Base-by-base conservation (phyloP, 2,797 vertebrate species). In the Hoplostethus atlanticus region DNA sequence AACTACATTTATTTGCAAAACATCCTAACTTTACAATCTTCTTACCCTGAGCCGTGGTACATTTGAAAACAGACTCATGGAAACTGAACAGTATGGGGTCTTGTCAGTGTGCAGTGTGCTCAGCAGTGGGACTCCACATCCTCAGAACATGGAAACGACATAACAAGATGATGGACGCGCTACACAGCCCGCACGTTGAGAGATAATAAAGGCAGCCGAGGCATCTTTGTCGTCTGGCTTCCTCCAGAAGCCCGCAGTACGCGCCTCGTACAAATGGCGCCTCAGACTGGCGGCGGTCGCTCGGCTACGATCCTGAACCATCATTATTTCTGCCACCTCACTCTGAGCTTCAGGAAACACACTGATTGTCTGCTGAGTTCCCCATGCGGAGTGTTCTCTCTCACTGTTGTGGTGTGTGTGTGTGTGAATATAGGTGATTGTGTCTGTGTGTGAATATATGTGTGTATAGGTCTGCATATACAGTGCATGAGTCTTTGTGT, bases 151-250 rank as follows among this genome's bases (percentile, higher is more conserved):
- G 78, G 80, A 76, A 76, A 68, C 64, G 31, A 75, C 77, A 69
- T 80, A 86, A 80, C 84, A 67, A 82, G 81, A 83, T 86, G 86
- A 92, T 80, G 85, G 86, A 86, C 84, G 80, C 50, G 48, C 77
- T 83, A 81, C 83, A 81, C 80, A 13, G 81, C 17, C 72, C 70
- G 84, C 84, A 83, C 77, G 83, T 65, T 84, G 84, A 87, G 79
- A 84, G 83, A 83, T 87, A 80, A 91, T 83, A 83, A 87, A 84
- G 62, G 76, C 76, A 28, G 79, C 77, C n/a, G 77, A 61, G 54
- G 75, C 87, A 86, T 87, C 88, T 84, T 70, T 81, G 85, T 90
- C 86, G 77, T 71, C 71, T 71, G 11, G 0, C 30, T 58, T 40
- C 68, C 28, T 71, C 73, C 48, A 7, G 60, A 36, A 36, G 3